Evolutionary conservation across 2,113 vertebrate species (phyloP), one percentile per base, ranked within the genome.

Genomic region (Brachypodius melanocephalos): DNA sequence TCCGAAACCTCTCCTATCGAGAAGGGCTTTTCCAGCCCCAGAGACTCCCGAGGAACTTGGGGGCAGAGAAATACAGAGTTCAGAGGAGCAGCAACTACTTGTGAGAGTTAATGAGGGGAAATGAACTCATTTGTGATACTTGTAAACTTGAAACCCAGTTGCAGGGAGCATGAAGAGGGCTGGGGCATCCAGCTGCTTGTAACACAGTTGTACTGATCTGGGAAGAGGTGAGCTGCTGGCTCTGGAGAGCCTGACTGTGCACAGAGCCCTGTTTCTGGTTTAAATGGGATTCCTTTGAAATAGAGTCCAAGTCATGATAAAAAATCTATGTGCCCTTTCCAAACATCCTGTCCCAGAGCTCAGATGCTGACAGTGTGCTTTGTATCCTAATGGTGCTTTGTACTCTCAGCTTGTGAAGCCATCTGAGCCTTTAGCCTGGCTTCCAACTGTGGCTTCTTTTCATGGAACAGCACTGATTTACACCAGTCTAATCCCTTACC

Each of bases 61-160:
- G 69, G 61, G 61, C 81, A 94, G 87, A 94, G 62, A 95, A 95
- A 31, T 34, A 32, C 43, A 26, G 62, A 84, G 69, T 95, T 95
- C 68, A 87, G 89, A 81, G 68, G 14, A 89, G 68, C 5, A 3
- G 40, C 0, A 0, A 66, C 83, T 90, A 71, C 72, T 86, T 95
- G 68, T n/a, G 69, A 78, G 84, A 92, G 80, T 84, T 95, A 95
- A 95, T 90, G 62, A 95, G 77, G 36, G 91, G 93, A 93, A 95
- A 89, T 93, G 52, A 96, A 95, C 89, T 92, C 73, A 48, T 89
- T 92, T 96, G 86, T 92, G 89, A 82, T 83, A 78, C 80, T 82
- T 84, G 73, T 84, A 92, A 89, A 84, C 81, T 81, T 83, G 65
- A 95, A 90, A 89, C 69, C 22, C 45, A 16, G 83, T 82, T 67